Evolutionary conservation across 2,113 vertebrate genomes (phyloP), one percentile per base, ranked within the genome.

Genomic region (Periophthalmus modestus): DNA sequence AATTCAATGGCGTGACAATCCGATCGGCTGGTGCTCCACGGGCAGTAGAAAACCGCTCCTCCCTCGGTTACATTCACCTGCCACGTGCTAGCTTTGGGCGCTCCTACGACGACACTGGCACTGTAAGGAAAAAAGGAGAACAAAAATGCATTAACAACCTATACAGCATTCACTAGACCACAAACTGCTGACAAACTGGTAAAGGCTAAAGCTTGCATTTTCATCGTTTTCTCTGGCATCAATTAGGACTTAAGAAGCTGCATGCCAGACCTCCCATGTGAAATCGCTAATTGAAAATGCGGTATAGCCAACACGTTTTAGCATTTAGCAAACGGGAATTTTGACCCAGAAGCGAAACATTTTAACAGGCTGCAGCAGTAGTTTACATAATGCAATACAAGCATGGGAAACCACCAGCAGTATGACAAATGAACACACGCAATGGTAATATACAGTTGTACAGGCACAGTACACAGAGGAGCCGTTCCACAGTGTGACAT

Each of bases 41-140:
- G 95, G 73, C 96, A 98, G 91, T 95, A 93, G 89, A 94, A 97
- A 48, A 97, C 96, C 0, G 95, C 93, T 4, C 96, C 96, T 11
- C 95, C 96, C 78, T 97, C 93, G 13, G 74, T 92, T 52, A 97
- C 79, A 2, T 93, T 82, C 0, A 85, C 84, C 85, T 96, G 95
- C 68, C 82, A 94, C 7, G 95, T 96, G 86, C 93, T 94, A 69
- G 95, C 95, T 83, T 95, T 96, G 61, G 96, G 96, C 1, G 96
- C 96, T 43, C 96, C 96, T 16, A 98, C 91, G 74, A 98, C 90
- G 75, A 97, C 91, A 61, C 95, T 96, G 39, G 90, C 92, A 74
- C 96, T 97, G 93, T 4, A 54, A 58, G 54, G 50, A 5, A 74
- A 19, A 57, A 39, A 83, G 68, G 78, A 1, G 78, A 14, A 72